Evolutionary conservation across 2,113 vertebrate species (phyloP), one percentile per base, ranked within the genome.

Genomic region (Brachyhypopomus gauderio): DNA sequence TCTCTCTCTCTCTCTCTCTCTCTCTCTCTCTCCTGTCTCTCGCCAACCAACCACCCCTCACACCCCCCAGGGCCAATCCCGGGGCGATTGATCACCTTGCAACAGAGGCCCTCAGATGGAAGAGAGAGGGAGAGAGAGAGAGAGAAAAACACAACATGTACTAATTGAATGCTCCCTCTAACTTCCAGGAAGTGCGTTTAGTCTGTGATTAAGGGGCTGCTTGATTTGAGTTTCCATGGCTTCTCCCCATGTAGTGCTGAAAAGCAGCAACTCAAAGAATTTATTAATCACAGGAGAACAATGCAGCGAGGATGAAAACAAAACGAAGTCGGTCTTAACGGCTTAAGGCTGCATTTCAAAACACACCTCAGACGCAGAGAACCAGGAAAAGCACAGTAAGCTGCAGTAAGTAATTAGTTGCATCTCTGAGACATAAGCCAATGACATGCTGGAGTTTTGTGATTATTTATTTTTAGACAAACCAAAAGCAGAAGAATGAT

Each of bases 31-130:
- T 30, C 30, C 30, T 30, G 30, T 66, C 22, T 22, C 70, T 74
- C 67, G 22, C 72, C 30, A 30, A 30, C 63, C 16, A 55, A 34
- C 56, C 5, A n/a, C 8, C 23, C 14, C 16, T 16, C 55, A 7
- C 48, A 78, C 72, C 82, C 83, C 82, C 86, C 82, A 45, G 9
- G 77, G 20, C 77, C 81, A 74, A 63, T 89, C 89, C 88, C 85
- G 72, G 48, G 88, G 88, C 81, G 82, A 89, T 84, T 90, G 88
- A 93, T 91, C 89, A 90, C 85, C 90, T 79, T 89, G 87, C 88
- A 88, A 89, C 87, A 83, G 89, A 92, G 86, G 81, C 72, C 87
- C 85, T 81, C 36, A 85, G 87, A 90, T 89, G 86, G 87, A 92
- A n/a, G 88, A 63, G 14, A 22, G 59, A 25, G 55, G 4, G 45